Evolutionary conservation across 2,797 vertebrate genomes (phyloP), one percentile per base, ranked within the genome.

Genomic region (Monodelphis domestica): DNA sequence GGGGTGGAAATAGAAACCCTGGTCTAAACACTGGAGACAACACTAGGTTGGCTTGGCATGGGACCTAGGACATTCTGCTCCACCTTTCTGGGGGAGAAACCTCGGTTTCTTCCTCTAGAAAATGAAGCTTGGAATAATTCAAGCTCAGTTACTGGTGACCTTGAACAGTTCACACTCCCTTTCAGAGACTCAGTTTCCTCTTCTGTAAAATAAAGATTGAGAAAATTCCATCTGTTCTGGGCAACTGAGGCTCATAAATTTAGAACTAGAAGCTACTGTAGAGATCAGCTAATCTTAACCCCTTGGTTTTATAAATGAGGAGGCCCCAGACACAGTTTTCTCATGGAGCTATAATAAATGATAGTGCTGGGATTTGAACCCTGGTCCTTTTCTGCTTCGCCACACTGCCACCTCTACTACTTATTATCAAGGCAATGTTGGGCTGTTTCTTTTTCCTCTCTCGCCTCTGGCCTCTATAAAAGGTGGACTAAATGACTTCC

Each of bases 21-120:
- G 96, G 94, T 97, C 92, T 87, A 88, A 94, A 91, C 95, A 97
- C 96, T 97, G 97, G 97, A 96, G 84, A 97, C 94, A 95, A 45
- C 38, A 97, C 92, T 94, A 95, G 95, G 96, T 94, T 95, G 95
- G 90, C 3, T 84, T 50, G 24, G 21, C 26, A 9, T 21, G 21
- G 24, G 70, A 84, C 70, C 21, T 3, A 45, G 21, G 70, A 10
- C 17, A 21, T n/a, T 10, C 84, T 5, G 28, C 33, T 26, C 21
- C 21, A 45, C 70, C 70, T 78, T 78, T 26, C 78, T n/a, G 17
- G 70, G 70, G 30, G 38, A 78, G 38, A 78, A 78, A 45, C 7
- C 21, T 84, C 10, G 11, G 15, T 45, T 84, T 84, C 21, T 84
- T 26, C 70, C 26, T 50, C 9, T 45, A 45, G 50, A 84, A 84